Conservation (phyloP, 1,140 invertebrate genomes). For the Drosophila aff. region DNA sequence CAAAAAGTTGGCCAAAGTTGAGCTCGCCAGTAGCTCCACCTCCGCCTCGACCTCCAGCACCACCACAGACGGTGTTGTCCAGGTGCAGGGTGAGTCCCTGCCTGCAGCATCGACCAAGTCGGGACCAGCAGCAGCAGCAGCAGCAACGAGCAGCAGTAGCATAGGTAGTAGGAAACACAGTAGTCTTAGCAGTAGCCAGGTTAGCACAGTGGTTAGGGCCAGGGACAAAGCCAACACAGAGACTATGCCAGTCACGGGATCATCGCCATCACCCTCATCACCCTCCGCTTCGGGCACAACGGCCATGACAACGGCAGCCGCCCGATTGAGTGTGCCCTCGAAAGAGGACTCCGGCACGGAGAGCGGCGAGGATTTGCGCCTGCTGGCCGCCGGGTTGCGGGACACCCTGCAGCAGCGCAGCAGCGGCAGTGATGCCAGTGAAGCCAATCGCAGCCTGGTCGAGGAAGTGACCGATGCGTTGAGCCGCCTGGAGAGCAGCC, state of each 20-base stretch:
- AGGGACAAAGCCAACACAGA: conserved; percentile 32
- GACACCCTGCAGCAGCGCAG: conserved; percentile 76
- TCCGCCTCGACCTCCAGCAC: conserved; percentile 9
- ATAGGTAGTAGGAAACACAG: conserved; percentile 54
- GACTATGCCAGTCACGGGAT: conserved; percentile 23
- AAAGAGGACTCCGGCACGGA: conserved; percentile 89
- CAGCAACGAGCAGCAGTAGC: conserved; percentile 43
- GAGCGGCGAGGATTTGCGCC: conserved; percentile 88
- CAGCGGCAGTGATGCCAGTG: conserved; percentile 53
- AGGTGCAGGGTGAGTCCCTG: conserved; percentile 75
- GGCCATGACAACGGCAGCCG: background rate
- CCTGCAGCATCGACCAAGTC: conserved; percentile 25
- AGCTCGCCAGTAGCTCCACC: conserved; percentile 45
- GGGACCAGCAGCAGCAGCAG: conserved; percentile 31
- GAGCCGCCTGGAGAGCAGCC: conserved; percentile 89
- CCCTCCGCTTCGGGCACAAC: background rate
- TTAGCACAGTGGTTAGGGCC: conserved; percentile 59
- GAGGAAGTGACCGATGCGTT: conserved; percentile 92
- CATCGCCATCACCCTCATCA: conserved; percentile 2
- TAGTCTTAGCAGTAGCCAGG: conserved; percentile 64
- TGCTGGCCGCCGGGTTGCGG: conserved; percentile 80
- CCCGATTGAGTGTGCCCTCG: conserved; percentile 71
- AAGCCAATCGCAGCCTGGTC: conserved; percentile 86
- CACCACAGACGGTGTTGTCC: conserved; percentile 36
- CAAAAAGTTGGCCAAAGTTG: conserved; percentile 81